Base-by-base conservation (phyloP, 2,888 invertebrate species). In the Cheilosia impressa region DNA sequence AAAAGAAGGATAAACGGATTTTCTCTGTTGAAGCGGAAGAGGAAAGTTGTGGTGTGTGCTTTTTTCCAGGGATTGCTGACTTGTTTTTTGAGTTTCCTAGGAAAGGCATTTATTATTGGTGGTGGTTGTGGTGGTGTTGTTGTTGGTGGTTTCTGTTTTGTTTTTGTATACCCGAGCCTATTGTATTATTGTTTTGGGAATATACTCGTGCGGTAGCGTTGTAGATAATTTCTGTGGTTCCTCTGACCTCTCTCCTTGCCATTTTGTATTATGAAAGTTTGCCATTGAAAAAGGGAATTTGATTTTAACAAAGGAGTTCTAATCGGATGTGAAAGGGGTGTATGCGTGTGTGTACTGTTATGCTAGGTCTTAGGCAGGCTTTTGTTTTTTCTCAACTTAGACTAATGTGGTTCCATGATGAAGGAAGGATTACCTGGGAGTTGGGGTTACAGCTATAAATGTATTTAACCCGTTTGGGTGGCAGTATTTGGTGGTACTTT, bases 181-280 rank as follows among this genome's bases (percentile, higher is more conserved):
- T 52, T 76, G 58, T 58, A 58, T 76, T 76, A 66, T 76, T 58
- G 66, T 76, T 76, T 58, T 75, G 38, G 38, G 47, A 65, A 57
- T 31, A 38, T 58, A 22, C 43, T 57, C 55, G 19, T 47, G 55
- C 27, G 31, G 47, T 22, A 63, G 45, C n/a, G 22, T 31, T 5
- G 45, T 34, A 47, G 45, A 66, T 66, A 58, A 57, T 66, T 75
- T 50, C n/a, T 75, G 75, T 50, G 65, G 65, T 58, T 66, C 53
- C 24, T 50, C 41, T 47, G 50, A 50, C 75, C 57, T 65, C 66
- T 50, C 50, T 34, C 15, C 24, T 13, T 2, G 17, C 3, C 38
- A 3, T 47, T 52, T 17, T 22, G 27, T 62, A n/a, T 72, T 41
- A 15, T 43, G 19, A 43, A 53, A 43, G 41, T 43, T 52, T 22